Evolutionary conservation across 2,113 vertebrate genomes (phyloP), one percentile per base, ranked within the genome.

Genomic region (Gallinago media): DNA sequence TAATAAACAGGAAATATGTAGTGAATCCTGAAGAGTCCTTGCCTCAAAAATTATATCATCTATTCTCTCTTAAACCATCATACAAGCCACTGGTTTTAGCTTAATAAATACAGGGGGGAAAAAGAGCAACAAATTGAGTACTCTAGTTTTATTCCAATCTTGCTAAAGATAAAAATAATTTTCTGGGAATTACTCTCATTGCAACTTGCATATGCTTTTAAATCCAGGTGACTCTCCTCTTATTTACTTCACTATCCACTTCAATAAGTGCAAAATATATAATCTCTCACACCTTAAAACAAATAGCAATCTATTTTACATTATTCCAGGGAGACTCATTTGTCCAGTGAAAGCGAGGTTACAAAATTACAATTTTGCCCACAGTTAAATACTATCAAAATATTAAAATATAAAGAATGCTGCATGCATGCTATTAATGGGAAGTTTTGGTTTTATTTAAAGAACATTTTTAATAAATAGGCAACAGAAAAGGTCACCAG

Each of bases 81-180:
- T 5, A 25, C 25, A 68, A 68, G 14, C 44, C 21, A 61, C 4
- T 9, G 3, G 12, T 47, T 85, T 56, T 52, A 65, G 18, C 20
- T 90, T 65, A 50, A 71, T 42, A 59, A 62, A 62, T 15, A 15
- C 15, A 70, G 36, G 14, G 49, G 80, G 83, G 44, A 7, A 88
- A 40, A 26, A 84, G 8, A 18, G 1, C 1, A 2, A 9, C 21
- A 15, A 61, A 70, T 5, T 15, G 31, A 62, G 5, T 15, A 5
- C 4, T 76, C 54, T 49, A 65, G 9, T 40, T 89, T 75, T 56
- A 7, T 54, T 76, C 44, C 12, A 72, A 29, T 25, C 19, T 44
- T 54, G 6, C 77, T 17, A 46, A 52, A 79, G 16, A 31, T 6
- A 32, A 78, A 46, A 63, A 32, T 11, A 12, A 15, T 55, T 38